Conservation (phyloP, 2,888 invertebrate species). For the Unio pictorum region DNA sequence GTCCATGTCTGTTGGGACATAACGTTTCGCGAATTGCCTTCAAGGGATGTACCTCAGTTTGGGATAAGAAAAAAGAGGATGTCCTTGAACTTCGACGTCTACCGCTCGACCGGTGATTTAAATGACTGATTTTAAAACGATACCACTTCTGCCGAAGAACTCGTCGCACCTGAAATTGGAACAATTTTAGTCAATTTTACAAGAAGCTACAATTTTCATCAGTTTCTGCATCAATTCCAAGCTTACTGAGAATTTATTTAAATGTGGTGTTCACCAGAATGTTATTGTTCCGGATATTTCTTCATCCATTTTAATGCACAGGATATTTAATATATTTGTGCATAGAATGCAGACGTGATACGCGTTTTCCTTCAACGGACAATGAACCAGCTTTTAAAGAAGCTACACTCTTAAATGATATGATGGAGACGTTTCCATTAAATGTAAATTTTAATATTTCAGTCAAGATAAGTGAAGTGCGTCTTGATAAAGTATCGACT, state of each 20-base stretch:
- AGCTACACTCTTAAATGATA: background rate
- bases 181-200: background rate
- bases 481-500: no score
- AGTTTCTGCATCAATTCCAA: no score
- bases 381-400: background rate
- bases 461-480: no score
- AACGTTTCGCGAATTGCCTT: constrained; percentile 41
- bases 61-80: constrained; percentile 60
- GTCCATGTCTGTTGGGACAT: constrained; percentile 18
- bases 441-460: no score
- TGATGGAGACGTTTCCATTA: background rate
- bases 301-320: no score
- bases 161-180: constrained; percentile 53
- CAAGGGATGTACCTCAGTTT: constrained; percentile 58
- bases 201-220: no score
- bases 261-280: no score
- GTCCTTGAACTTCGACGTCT: constrained; percentile 60
- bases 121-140: constrained; percentile 53
- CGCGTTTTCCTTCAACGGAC: background rate
- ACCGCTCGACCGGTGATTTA: constrained; percentile 40
- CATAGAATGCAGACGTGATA: background rate
- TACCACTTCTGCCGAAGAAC: constrained; percentile 64
- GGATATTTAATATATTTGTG: background rate
- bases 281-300: no score
- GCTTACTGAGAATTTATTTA: no score